A percentile compares a stretch with the other conserved stretches of the same genome.
These are phyloP conservation scores for Drosophila peninsularis DNA, from an alignment of 2,888 invertebrate species.

Conservation along the genomic window DNA sequence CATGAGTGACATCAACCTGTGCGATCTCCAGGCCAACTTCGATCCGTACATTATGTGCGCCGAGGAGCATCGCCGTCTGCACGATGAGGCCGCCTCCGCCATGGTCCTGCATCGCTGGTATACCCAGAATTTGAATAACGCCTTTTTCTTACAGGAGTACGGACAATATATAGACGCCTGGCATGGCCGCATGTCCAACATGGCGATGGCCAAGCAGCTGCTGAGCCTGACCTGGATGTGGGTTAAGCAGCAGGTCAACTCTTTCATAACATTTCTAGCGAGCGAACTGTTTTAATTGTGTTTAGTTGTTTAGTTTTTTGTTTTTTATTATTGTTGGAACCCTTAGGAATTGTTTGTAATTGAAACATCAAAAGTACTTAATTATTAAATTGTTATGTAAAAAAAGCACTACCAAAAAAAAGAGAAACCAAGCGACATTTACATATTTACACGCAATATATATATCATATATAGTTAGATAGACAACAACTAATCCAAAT, in stretches of 20 bases:
- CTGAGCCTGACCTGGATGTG: neutral
- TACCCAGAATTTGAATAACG: neutral
- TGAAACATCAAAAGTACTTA: conserved; percentile 62
- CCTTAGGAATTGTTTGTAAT: conserved; percentile 56
- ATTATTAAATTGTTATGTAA: conserved; percentile 20
- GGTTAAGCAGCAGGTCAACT: neutral
- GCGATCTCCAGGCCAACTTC: neutral
- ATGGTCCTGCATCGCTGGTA: neutral
- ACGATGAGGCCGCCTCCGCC: accelerated
- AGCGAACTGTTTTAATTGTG: neutral
- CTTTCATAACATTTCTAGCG: neutral
- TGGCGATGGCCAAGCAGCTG: too few species aligned
- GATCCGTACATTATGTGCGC: neutral
- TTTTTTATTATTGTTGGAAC: conserved; percentile 47
- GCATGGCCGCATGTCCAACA: too few species aligned
- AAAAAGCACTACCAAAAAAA: conserved; percentile 41
- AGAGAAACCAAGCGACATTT: conserved; percentile 11
- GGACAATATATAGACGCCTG: neutral
- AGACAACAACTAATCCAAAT: conserved; percentile 6
- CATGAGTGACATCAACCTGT: accelerated
- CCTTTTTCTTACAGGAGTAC: neutral
- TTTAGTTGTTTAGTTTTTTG: conserved; percentile 5
- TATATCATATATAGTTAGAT: neutral
- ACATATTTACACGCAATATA: conserved; percentile 54
- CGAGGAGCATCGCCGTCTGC: accelerated